Conservation (phyloP, 2,888 invertebrate genomes). For the Scotopteryx bipunctaria region DNA sequence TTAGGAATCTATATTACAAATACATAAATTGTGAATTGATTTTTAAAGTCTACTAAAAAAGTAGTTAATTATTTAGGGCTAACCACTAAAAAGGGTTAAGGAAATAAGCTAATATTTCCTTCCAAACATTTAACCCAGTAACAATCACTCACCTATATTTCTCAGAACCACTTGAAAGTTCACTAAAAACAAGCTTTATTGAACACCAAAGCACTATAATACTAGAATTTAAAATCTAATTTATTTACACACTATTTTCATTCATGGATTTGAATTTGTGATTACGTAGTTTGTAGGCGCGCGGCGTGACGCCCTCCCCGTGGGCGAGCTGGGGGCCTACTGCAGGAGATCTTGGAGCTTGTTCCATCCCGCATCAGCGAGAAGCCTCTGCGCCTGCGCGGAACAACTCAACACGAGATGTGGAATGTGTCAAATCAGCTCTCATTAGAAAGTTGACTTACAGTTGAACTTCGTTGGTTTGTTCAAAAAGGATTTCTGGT, state of each 20-base stretch:
- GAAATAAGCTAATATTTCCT: neutral
- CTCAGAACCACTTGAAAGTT: constrained; percentile 4
- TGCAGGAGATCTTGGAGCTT: constrained; percentile 61
- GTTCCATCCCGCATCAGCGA: constrained; percentile 63
- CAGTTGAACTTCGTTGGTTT: too few species aligned
- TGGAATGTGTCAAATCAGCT: constrained; percentile 2
- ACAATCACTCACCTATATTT: constrained; percentile 25
- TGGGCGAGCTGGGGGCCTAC: constrained; percentile 51
- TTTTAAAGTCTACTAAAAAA: too few species aligned
- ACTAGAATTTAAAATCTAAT: constrained; percentile 1
- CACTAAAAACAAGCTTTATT: constrained; percentile 19
- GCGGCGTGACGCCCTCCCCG: constrained; percentile 43
- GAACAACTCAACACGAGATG: constrained; percentile 40
- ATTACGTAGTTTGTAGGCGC: constrained; percentile 27
- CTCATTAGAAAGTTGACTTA: neutral
- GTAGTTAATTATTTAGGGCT: too few species aligned
- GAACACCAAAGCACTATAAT: constrained; percentile 25
- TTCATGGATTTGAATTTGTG: constrained; percentile 21
- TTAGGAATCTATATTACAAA: too few species aligned
- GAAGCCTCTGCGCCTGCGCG: constrained; percentile 60
- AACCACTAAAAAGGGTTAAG: constrained; percentile 2
- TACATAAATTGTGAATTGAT: too few species aligned
- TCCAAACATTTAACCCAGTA: constrained; percentile 9
- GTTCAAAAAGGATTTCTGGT: too few species aligned
- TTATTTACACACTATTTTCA: constrained; percentile 27